Evolutionary conservation across 2,797 vertebrate species (phyloP).

Genomic region (Helicolenus hilgendorfi): DNA sequence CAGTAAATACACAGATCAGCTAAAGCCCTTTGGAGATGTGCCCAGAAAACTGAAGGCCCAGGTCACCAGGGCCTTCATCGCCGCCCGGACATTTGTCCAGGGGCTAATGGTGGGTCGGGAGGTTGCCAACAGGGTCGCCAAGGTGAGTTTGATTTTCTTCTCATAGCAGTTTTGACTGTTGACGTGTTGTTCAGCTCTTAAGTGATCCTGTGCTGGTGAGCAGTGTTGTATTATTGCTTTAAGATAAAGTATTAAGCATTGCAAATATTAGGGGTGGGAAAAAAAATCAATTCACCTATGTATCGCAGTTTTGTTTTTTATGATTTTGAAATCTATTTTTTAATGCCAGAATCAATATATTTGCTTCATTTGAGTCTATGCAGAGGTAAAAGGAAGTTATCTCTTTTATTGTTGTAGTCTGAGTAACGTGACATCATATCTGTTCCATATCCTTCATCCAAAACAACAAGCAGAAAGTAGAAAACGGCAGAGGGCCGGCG

Average conservation of each 20-base stretch:
- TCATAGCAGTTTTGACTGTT: background rate
- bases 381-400: too few species aligned
- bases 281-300: too few species aligned
- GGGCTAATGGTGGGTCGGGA: slow-evolving; percentile 97
- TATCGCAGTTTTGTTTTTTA: too few species aligned
- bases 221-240: background rate
- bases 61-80: slow-evolving; percentile 97
- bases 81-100: slow-evolving; percentile 97
- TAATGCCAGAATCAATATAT: too few species aligned
- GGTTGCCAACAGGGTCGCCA: slow-evolving; percentile 97
- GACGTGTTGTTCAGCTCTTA: background rate
- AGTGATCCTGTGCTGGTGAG: background rate
- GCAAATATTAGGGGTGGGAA: background rate
- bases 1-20: slow-evolving; percentile 97
- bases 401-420: too few species aligned
- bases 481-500: too few species aligned
- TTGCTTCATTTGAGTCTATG: too few species aligned
- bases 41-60: slow-evolving; percentile 96
- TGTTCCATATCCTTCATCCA: too few species aligned
- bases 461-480: too few species aligned
- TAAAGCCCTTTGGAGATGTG: slow-evolving; percentile 97
- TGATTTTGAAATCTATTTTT: too few species aligned
- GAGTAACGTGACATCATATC: too few species aligned
- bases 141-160: slow-evolving; percentile 89
- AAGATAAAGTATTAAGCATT: background rate